phyloP scores from a whole-genome alignment of 2,113 vertebrate species.

The Andinoacara biseriatus region DNA sequence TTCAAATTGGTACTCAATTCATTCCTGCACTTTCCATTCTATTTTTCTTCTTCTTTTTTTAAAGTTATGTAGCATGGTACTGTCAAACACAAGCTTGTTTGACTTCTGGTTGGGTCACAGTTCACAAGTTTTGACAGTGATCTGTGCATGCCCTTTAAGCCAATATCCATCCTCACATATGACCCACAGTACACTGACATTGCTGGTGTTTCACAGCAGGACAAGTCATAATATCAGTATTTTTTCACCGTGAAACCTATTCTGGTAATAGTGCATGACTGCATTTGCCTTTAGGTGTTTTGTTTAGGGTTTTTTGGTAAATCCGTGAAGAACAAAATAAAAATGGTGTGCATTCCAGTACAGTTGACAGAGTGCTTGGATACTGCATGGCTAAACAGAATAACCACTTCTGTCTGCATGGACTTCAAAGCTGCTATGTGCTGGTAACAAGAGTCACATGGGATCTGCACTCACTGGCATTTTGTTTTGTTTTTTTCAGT shows the following conservation, averaged over 20 bases:
- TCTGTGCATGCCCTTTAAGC: constrained; percentile 59
- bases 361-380: neutral
- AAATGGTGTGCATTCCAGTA: neutral
- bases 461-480: neutral
- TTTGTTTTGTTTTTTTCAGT: too few relatives aligned
- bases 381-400: neutral
- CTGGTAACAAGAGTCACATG: neutral
- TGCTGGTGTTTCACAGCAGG: constrained; percentile 50
- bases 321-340: neutral
- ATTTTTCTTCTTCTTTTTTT: neutral
- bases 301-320: neutral
- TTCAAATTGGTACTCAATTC: neutral
- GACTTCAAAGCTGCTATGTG: neutral
- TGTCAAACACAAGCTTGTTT: constrained; percentile 24
- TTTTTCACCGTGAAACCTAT: neutral
- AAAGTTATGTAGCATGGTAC: neutral
- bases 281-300: neutral
- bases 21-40: neutral
- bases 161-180: constrained; percentile 38
- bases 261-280: neutral
- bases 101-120: constrained; percentile 40
- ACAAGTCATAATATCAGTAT: constrained; percentile 14
- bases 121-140: constrained; percentile 58
- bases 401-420: neutral
- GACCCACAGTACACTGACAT: constrained; percentile 47